phyloP scores from a whole-genome alignment of 1,140 invertebrate species.

The Anoplolepis gracilipes region DNA sequence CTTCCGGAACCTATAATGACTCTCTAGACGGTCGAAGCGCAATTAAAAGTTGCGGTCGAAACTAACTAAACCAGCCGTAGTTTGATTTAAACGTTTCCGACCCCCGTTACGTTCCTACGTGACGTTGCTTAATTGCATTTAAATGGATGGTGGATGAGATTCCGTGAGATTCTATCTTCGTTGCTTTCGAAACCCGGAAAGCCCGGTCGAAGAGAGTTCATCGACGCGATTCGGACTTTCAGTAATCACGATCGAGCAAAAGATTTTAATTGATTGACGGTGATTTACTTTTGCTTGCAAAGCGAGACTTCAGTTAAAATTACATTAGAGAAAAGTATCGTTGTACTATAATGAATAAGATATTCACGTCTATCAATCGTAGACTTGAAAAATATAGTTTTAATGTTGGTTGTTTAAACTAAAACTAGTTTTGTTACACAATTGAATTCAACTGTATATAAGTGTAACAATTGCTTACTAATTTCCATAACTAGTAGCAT shows the following conservation, averaged over 20 bases:
- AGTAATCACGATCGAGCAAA: constrained; percentile 71
- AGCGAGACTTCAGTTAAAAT: constrained; percentile 5
- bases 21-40: constrained; percentile 81
- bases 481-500: no score
- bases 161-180: constrained; percentile 62
- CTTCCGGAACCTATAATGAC: constrained; percentile 78
- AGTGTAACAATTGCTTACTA: not conserved
- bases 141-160: constrained; percentile 70
- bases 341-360: constrained; percentile 28
- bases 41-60: constrained; percentile 84
- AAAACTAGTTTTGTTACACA: not conserved
- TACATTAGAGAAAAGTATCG: not conserved
- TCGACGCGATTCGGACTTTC: constrained; percentile 61
- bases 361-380: not conserved
- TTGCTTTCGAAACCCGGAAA: constrained; percentile 42
- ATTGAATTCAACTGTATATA: not conserved
- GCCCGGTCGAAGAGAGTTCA: not conserved
- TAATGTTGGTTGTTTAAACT: no score
- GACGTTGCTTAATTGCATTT: constrained; percentile 81
- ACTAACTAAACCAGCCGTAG: constrained; percentile 82
- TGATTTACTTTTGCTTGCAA: constrained; percentile 34
- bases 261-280: constrained; percentile 72
- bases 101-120: constrained; percentile 74
- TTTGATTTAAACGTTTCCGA: constrained; percentile 82
- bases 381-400: not conserved